Conservation (phyloP, 2,888 invertebrate species). For the Aphidoletes aphidimyza region DNA sequence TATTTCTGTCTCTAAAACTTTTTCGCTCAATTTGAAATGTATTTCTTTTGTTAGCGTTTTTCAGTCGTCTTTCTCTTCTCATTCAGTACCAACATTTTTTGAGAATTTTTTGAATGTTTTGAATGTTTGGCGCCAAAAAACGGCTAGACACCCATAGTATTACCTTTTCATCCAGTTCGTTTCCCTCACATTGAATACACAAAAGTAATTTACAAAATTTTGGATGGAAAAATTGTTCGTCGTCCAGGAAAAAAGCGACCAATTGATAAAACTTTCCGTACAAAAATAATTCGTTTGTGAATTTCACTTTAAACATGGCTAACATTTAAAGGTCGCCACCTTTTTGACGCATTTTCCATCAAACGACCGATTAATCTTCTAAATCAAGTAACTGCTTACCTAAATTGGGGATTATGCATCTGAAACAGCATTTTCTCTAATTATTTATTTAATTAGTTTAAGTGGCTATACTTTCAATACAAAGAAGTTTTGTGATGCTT, state of each 20-base stretch:
- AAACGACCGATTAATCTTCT: conserved; percentile 18
- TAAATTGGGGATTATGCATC: conserved; percentile 25
- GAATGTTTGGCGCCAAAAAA: too few species aligned
- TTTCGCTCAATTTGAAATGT: neutral
- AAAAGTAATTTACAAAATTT: neutral
- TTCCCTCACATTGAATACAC: too few species aligned
- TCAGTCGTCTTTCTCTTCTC: neutral
- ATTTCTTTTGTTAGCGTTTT: neutral
- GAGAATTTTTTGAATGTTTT: too few species aligned
- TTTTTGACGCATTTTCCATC: too few species aligned
- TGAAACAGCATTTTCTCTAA: neutral
- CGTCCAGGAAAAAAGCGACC: neutral
- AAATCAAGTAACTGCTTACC: conserved; percentile 14
- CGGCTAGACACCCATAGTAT: too few species aligned
- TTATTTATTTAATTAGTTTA: conserved; percentile 27
- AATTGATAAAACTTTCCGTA: neutral
- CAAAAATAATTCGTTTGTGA: conserved; percentile 2
- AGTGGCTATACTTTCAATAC: neutral
- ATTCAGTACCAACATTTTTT: too few species aligned
- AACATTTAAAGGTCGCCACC: neutral
- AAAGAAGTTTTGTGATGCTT: neutral
- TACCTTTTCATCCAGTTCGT: too few species aligned
- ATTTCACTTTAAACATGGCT: neutral
- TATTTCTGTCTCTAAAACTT: neutral
- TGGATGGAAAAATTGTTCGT: too few species aligned